These are phyloP conservation scores for Cephalotes varians DNA, from an alignment of 2,888 invertebrate genomes.

Conservation along the genomic window DNA sequence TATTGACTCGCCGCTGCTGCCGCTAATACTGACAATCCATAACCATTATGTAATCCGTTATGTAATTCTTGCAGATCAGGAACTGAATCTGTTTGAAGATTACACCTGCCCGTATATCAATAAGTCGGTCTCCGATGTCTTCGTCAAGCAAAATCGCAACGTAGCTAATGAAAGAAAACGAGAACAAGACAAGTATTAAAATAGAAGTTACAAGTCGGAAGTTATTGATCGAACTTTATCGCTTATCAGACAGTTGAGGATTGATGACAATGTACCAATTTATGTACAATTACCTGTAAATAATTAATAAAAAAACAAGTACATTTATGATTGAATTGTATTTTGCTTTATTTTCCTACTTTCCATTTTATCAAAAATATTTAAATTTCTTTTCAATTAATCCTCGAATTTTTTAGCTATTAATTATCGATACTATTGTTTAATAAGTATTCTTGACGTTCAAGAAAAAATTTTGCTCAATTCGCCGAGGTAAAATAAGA, in stretches of 20 bases:
- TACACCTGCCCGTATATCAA: constrained; percentile 8
- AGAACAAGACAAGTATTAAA: background rate
- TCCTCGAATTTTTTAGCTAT: background rate
- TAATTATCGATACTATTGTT: background rate
- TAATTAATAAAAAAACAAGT: background rate
- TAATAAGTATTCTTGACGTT: background rate
- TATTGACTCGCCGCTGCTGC: constrained; percentile 74
- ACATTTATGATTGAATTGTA: background rate
- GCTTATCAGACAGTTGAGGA: background rate
- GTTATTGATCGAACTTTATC: background rate
- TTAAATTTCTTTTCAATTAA: background rate
- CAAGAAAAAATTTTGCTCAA: background rate
- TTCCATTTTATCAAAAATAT: background rate
- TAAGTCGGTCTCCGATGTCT: background rate
- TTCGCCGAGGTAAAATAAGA: background rate
- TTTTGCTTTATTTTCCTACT: no score
- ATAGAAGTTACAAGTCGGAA: background rate
- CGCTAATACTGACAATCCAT: constrained; percentile 68
- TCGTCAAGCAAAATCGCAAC: background rate
- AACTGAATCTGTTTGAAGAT: constrained; percentile 39
- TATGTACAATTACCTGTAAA: background rate
- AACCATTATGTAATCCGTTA: constrained; percentile 53
- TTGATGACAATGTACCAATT: background rate
- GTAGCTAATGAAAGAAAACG: background rate
- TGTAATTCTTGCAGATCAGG: constrained; percentile 14